Evolutionary conservation across 2,797 vertebrate genomes (phyloP).

Genomic region (Chlorospingus flavigularis): DNA sequence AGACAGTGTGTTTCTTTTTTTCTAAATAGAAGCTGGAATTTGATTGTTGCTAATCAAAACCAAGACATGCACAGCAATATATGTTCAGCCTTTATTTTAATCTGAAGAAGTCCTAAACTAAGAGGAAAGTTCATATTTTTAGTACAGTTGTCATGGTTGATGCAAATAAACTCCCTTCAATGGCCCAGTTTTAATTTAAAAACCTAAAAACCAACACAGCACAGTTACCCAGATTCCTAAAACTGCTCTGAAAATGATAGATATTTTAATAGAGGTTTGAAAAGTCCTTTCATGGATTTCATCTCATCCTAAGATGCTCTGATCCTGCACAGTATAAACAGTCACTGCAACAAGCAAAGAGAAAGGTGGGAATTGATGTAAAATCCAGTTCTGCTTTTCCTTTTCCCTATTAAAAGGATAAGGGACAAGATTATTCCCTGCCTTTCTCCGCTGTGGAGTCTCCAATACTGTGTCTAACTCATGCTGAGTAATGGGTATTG

Average conservation of each 20-base stretch:
- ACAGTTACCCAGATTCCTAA: background rate
- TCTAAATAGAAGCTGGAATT: background rate
- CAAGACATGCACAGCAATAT: background rate
- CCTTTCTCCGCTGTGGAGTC: background rate
- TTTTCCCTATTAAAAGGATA: background rate
- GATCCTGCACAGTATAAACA: background rate
- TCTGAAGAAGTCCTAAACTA: background rate
- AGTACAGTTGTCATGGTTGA: background rate
- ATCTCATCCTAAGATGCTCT: background rate
- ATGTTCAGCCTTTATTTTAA: background rate
- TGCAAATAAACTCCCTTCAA: background rate
- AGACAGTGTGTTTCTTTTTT: background rate
- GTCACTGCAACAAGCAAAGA: background rate
- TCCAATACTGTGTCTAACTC: constrained; percentile 38
- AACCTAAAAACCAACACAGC: background rate
- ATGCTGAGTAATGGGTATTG: constrained; percentile 48
- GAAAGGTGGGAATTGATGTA: background rate
- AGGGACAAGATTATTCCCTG: constrained; percentile 13
- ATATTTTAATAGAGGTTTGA: background rate
- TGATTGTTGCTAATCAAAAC: background rate
- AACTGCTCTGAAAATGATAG: background rate
- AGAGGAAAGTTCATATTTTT: background rate
- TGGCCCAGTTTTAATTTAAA: background rate
- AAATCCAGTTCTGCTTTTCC: background rate
- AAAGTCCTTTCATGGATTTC: background rate